Conservation (phyloP, 2,797 vertebrate species). For the Sebastes variabilis region DNA sequence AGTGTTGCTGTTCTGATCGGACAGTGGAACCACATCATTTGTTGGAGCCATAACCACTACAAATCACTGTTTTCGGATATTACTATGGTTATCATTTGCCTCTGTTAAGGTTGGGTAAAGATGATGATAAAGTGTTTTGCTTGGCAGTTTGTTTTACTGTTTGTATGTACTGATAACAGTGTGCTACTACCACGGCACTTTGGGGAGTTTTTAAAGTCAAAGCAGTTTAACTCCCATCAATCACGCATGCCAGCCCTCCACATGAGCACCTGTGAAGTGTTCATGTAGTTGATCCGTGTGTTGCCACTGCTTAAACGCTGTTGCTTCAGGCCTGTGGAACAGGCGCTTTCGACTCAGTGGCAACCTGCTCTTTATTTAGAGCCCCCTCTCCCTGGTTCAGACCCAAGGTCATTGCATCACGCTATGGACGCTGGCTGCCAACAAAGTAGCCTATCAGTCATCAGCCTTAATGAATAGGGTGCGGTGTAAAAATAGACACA, state of each 20-base stretch:
- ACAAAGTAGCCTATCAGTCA: constrained; percentile 79
- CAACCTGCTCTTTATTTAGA: constrained; percentile 76
- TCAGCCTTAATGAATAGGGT: constrained; percentile 76
- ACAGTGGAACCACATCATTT: not conserved
- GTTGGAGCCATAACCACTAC: not conserved
- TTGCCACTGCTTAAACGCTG: constrained; percentile 34
- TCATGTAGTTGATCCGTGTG: constrained; percentile 26
- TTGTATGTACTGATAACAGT: constrained; percentile 1
- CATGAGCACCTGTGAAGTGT: constrained; percentile 44
- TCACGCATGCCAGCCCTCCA: constrained; percentile 15
- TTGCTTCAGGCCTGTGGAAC: constrained; percentile 31
- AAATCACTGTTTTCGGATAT: not conserved
- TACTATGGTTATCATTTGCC: not conserved
- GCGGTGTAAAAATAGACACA: constrained; percentile 77
- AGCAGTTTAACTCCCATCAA: constrained; percentile 47
- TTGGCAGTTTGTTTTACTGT: constrained; percentile 15
- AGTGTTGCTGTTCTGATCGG: not conserved
- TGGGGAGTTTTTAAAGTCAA: constrained; percentile 51
- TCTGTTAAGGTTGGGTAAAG: not conserved
- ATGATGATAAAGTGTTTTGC: not conserved
- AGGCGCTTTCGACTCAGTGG: constrained; percentile 32
- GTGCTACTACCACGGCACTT: constrained; percentile 15
- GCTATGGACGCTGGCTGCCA: constrained; percentile 68
- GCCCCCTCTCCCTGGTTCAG: constrained; percentile 55
- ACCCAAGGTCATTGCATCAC: constrained; percentile 80